Evolutionary conservation across 2,797 vertebrate genomes (phyloP).

Genomic region (Xiphophorus birchmanni): DNA sequence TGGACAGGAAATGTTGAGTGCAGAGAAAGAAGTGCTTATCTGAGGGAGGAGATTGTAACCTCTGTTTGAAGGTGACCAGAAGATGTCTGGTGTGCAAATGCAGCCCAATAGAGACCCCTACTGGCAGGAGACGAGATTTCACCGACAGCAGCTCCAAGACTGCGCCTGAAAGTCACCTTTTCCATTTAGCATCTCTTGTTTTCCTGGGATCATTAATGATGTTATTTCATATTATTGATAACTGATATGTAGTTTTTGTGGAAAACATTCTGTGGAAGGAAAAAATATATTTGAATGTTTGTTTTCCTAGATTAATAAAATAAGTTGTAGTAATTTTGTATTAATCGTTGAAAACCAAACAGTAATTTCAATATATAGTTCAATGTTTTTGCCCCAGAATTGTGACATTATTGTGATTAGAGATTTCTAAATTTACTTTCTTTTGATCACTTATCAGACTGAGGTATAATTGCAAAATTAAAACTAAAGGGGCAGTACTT

Average conservation of each 20-base stretch:
- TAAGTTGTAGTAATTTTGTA: not conserved
- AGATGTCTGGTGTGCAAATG: constrained; percentile 32
- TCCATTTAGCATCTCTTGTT: not conserved
- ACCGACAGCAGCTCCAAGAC: constrained; percentile 6
- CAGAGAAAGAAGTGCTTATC: constrained; percentile 52
- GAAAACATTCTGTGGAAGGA: not conserved
- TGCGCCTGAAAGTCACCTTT: constrained; percentile 24
- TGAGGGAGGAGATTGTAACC: constrained; percentile 71
- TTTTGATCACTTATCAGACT: not conserved
- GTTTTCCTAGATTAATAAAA: not conserved
- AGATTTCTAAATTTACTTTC: not conserved
- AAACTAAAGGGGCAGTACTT: not conserved
- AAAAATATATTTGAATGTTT: not conserved
- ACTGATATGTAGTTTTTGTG: not conserved
- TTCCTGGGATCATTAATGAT: not conserved
- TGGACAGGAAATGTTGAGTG: constrained; percentile 40
- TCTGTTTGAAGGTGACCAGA: constrained; percentile 80
- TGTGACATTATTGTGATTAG: not conserved
- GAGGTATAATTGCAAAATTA: not conserved
- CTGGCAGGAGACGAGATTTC: constrained; percentile 60
- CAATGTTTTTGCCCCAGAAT: no score
- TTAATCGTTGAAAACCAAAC: not conserved
- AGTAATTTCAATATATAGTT: not conserved
- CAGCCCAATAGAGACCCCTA: constrained; percentile 69
- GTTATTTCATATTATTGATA: not conserved